Conservation (phyloP, 2,797 vertebrate species). For the Tapera naevia region DNA sequence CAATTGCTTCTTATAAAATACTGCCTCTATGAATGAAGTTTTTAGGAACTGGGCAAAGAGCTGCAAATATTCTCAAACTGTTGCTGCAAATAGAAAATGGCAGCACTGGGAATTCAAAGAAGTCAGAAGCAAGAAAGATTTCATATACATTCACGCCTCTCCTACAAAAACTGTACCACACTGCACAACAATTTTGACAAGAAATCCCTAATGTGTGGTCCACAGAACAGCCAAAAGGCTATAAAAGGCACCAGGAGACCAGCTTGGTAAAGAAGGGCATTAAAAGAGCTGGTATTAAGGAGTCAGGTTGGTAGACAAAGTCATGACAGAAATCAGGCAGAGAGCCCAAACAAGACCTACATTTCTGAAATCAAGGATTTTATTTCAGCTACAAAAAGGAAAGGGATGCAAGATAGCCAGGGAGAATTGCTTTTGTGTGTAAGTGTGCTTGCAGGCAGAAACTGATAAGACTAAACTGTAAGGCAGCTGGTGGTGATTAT, state of each 20-base stretch:
- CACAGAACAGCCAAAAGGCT: not conserved
- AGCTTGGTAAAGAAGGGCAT: not conserved
- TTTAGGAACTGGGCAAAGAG: not conserved
- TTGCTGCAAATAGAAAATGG: not conserved
- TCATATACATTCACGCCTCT: fast-evolving
- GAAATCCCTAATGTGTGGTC: not conserved
- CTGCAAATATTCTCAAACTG: not conserved
- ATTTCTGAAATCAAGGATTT: not conserved
- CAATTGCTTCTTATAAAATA: not conserved
- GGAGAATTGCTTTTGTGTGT: not conserved
- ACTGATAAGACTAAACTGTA: not conserved
- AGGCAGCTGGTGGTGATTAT: not conserved
- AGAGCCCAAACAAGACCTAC: not conserved
- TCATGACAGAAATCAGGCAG: not conserved
- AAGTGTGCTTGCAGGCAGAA: not conserved
- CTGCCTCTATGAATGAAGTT: not conserved
- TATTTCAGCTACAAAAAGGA: not conserved
- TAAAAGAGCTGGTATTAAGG: not conserved
- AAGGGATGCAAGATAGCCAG: not conserved
- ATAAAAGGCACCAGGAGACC: not conserved
- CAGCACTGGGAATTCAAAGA: not conserved
- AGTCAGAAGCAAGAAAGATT: not conserved
- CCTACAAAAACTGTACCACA: not conserved
- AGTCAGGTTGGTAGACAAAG: not conserved
- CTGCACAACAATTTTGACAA: not conserved